A percentile compares a stretch with the other conserved stretches of the same genome.
Evolutionary conservation across 2,797 vertebrate species (phyloP).

Genomic region (Saxicola maurus): DNA sequence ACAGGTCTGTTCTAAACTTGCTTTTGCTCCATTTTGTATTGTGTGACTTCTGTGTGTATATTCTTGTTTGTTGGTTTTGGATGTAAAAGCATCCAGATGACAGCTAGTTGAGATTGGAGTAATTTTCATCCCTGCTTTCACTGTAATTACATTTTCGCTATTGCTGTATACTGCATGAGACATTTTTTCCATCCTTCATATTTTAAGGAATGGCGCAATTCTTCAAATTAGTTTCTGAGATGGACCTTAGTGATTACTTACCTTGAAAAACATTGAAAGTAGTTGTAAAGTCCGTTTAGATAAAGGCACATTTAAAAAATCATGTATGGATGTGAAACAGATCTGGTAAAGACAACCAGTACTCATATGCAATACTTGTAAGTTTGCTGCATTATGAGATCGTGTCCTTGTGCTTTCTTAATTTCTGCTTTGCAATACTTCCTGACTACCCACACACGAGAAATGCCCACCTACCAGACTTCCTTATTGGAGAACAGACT

Average conservation of each 20-base stretch:
- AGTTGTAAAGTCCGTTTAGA: neutral
- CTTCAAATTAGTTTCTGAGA: neutral
- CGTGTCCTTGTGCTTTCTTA: neutral
- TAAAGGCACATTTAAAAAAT: neutral
- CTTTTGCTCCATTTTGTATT: neutral
- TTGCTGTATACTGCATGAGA: neutral
- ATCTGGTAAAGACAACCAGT: neutral
- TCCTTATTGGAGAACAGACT: neutral
- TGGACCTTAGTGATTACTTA: neutral
- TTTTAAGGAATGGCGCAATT: neutral
- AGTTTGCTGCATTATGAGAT: neutral
- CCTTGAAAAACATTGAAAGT: neutral
- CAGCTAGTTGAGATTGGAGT: neutral
- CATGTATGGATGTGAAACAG: fast-evolving
- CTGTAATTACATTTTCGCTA: neutral
- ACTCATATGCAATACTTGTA: neutral
- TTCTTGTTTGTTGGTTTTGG: constrained; percentile 5
- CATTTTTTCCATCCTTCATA: neutral
- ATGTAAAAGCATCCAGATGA: neutral
- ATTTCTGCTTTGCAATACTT: neutral
- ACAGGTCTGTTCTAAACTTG: neutral
- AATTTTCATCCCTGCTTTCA: neutral
- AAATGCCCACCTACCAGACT: neutral
- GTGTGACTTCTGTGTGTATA: neutral
- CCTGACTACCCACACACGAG: neutral